Evolutionary conservation across 2,797 vertebrate species (phyloP).

Genomic region (Parauchenoglanis ngamensis): DNA sequence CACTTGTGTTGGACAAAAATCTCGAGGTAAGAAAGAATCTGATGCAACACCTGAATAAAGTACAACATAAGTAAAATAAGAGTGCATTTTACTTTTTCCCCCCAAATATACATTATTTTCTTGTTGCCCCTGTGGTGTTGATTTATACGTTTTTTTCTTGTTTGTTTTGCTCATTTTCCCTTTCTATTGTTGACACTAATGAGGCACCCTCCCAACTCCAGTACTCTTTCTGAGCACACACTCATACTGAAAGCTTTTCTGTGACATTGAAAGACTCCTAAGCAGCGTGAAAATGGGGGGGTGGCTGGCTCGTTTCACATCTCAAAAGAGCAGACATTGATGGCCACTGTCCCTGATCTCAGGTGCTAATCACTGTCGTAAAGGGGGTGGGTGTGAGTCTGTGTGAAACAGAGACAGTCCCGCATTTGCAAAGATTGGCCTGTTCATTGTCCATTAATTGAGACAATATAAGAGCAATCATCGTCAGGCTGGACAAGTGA

Average conservation of each 20-base stretch:
- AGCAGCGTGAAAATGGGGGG: slow-evolving; percentile 69
- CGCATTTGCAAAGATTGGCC: not conserved
- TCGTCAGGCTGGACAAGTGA: not conserved
- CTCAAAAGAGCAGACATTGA: slow-evolving; percentile 65
- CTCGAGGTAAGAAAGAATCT: not conserved
- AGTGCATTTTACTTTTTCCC: not conserved
- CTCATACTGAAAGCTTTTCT: slow-evolving; percentile 40
- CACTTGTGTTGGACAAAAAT: not conserved
- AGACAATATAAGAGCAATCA: not conserved
- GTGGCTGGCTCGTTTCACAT: slow-evolving; percentile 64
- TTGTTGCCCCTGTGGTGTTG: not conserved
- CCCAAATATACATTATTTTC: not conserved
- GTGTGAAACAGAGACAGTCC: not conserved
- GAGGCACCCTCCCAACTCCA: slow-evolving; percentile 63
- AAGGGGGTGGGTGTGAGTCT: slow-evolving; percentile 44
- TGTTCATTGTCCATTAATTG: not conserved
- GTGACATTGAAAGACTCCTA: slow-evolving; percentile 71
- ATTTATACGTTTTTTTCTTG: slow-evolving; percentile 16
- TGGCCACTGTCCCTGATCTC: slow-evolving; percentile 62
- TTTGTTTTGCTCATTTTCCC: slow-evolving; percentile 70
- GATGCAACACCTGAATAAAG: not conserved
- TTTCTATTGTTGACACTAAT: slow-evolving; percentile 73
- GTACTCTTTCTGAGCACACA: slow-evolving; percentile 68
- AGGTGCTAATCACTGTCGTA: slow-evolving; percentile 76
- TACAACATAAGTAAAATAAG: not conserved